These are phyloP conservation scores for Caenorhabditis sp. DNA, from an alignment of 2,888 invertebrate species.

Conservation along the genomic window DNA sequence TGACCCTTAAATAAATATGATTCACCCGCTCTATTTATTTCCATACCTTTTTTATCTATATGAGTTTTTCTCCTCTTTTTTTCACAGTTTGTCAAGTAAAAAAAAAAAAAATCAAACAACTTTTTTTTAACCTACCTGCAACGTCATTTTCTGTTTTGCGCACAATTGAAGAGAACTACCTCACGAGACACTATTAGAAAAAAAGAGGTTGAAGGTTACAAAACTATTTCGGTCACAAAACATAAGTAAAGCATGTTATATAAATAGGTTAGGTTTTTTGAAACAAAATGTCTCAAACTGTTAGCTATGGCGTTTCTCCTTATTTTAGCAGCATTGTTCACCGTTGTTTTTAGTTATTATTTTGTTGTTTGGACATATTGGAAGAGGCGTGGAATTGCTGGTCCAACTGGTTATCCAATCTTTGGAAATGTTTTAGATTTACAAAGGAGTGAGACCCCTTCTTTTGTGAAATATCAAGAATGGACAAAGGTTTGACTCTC, in stretches of 20 bases:
- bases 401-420: neutral
- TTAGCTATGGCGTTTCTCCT: neutral
- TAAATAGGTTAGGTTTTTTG: no score
- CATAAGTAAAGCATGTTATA: no score
- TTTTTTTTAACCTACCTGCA: no score
- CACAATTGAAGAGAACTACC: no score
- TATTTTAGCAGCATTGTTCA: neutral
- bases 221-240: no score
- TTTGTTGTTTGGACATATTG: neutral
- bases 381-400: neutral
- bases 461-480: neutral
- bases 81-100: neutral
- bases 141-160: no score
- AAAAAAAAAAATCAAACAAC: no score
- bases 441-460: no score
- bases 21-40: neutral
- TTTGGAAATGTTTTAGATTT: no score
- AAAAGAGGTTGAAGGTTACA: no score
- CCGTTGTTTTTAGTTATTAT: neutral
- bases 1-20: neutral
- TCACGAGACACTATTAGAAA: no score
- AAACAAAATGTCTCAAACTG: no score
- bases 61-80: neutral
- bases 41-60: neutral
- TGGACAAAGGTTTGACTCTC: slow-evolving; percentile 1